These are phyloP conservation scores for Salarias fasciatus DNA, from an alignment of 2,797 vertebrate species.

Conservation along the genomic window DNA sequence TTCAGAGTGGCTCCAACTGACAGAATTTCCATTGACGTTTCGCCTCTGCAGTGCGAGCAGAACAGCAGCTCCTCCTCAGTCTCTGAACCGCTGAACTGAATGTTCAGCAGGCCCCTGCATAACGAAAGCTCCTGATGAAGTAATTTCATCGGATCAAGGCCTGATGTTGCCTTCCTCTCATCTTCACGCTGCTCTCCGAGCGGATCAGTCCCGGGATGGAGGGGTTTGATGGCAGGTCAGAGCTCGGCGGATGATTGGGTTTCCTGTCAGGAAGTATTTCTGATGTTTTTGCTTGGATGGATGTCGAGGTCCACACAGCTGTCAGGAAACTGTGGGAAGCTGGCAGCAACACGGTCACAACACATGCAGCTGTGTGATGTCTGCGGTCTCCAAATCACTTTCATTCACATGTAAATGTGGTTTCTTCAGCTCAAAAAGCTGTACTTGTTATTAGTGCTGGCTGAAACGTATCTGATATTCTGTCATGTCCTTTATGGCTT, in stretches of 20 bases:
- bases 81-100: too few relatives aligned
- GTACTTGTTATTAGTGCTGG: too few relatives aligned
- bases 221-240: constrained; percentile 41
- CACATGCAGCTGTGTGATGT: constrained; percentile 31
- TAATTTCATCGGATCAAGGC: not conserved
- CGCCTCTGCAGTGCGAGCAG: constrained; percentile 2
- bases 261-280: constrained; percentile 61
- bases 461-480: too few relatives aligned
- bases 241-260: constrained; percentile 13
- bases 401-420: constrained; percentile 9
- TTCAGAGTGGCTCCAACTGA: constrained; percentile 10
- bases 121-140: too few relatives aligned
- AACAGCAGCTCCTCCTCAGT: not conserved
- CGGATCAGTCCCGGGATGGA: not conserved
- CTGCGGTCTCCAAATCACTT: constrained; percentile 28
- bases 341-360: constrained; percentile 37
- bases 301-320: constrained; percentile 53
- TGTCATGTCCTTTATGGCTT: too few relatives aligned
- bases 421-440: too few relatives aligned
- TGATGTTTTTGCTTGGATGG: constrained; percentile 6
- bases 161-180: constrained; percentile 7
- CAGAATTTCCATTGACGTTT: not conserved
- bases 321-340: constrained; percentile 12
- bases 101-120: not conserved
- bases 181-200: not conserved